Evolutionary conservation across 2,888 invertebrate species (phyloP).

Genomic region (Tetanocera ferruginea): DNA sequence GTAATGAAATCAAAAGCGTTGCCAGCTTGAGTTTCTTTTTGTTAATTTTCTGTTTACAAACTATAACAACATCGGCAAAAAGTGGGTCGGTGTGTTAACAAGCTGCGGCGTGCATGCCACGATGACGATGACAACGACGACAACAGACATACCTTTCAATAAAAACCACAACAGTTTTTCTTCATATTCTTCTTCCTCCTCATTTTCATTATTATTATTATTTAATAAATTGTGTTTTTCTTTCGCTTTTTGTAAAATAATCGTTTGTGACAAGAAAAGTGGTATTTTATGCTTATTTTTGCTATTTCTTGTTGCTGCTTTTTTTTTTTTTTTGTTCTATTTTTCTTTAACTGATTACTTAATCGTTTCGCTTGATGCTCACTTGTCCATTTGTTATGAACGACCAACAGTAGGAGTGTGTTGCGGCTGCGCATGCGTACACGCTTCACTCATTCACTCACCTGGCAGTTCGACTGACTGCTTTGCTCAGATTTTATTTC

Average conservation of each 20-base stretch:
- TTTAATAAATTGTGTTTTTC: not conserved
- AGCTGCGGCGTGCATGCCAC: not conserved
- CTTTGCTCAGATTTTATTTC: not conserved
- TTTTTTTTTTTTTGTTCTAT: not conserved
- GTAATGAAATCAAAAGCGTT: no score
- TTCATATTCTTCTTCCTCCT: not conserved
- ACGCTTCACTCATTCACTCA: not conserved
- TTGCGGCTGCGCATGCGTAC: conserved; percentile 2
- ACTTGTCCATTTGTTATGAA: conserved; percentile 11
- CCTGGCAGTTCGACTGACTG: not conserved
- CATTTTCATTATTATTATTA: conserved; percentile 1
- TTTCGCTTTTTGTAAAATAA: not conserved
- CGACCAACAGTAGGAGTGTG: not conserved
- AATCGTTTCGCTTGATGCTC: not conserved
- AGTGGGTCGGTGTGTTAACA: not conserved
- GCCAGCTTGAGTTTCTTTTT: no score
- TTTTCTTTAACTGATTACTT: not conserved
- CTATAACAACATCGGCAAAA: not conserved
- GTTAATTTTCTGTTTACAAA: not conserved
- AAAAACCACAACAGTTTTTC: not conserved
- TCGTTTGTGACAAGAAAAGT: not conserved
- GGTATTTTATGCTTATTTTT: not conserved
- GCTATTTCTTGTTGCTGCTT: not conserved
- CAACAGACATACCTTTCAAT: not conserved
- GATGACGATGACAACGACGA: no score